Percentiles rank a stretch among this genome's conserved stretches.
Conservation (phyloP, 1,140 invertebrate genomes). For the Pentalonia nigronervosa region DNA sequence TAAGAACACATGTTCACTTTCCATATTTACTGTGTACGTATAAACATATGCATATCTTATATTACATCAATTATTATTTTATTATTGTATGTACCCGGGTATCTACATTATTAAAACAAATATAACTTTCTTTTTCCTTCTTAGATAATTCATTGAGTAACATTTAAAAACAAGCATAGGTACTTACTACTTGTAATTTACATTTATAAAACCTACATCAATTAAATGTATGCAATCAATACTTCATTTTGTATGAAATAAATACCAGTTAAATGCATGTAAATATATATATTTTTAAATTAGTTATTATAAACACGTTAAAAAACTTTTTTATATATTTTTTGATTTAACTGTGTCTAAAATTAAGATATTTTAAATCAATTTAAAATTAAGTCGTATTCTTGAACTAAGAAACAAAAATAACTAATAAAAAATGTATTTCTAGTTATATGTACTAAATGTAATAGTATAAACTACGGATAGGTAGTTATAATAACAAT, state of each 20-base stretch:
- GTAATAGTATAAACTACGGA: neutral
- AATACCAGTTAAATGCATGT: neutral
- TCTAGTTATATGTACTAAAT: neutral
- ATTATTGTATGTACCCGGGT: neutral
- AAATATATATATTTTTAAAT: neutral
- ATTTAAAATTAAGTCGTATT: neutral
- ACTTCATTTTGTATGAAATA: neutral
- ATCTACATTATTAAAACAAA: slow-evolving; percentile 36
- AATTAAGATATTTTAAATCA: neutral
- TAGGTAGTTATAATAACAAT: neutral
- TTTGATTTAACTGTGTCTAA: neutral
- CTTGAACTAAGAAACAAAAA: neutral
- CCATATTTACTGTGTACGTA: neutral
- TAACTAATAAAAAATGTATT: no score
- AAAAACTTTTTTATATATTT: neutral
- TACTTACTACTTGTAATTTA: neutral
- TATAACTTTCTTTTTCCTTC: slow-evolving; percentile 26
- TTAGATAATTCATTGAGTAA: slow-evolving; percentile 24
- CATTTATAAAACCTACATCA: neutral
- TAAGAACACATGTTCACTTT: neutral
- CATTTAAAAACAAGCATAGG: neutral
- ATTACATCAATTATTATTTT: slow-evolving; percentile 41
- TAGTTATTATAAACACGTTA: neutral
- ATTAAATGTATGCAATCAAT: neutral
- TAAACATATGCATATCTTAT: no score